Evolutionary conservation across 1,140 invertebrate genomes (phyloP).

Genomic region (Coptotermes formosanus): DNA sequence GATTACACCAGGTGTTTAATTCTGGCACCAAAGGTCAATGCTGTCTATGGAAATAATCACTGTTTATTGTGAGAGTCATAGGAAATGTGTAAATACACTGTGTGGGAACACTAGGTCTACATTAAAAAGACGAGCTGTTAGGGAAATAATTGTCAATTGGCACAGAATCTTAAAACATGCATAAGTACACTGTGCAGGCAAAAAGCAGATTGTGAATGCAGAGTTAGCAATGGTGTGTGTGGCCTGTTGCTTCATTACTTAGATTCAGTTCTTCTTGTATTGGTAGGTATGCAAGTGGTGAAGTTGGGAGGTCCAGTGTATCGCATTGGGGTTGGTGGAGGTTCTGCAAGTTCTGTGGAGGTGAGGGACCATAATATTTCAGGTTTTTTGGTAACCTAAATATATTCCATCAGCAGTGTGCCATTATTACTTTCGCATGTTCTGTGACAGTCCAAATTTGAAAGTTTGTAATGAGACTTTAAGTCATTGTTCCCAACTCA

Average conservation of each 20-base stretch:
- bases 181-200: too few species aligned
- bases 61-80: too few species aligned
- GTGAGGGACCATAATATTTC: slow-evolving; percentile 46
- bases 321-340: slow-evolving; percentile 95
- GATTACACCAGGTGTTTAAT: too few species aligned
- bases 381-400: not conserved
- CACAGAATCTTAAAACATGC: too few species aligned
- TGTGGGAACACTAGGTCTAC: too few species aligned
- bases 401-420: not conserved
- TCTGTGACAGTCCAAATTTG: not conserved
- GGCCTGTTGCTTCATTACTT: not conserved
- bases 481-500: not conserved
- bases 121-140: too few species aligned
- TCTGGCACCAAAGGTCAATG: too few species aligned
- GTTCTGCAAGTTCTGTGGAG: slow-evolving; percentile 93
- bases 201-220: too few species aligned
- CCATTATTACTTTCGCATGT: not conserved
- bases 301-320: slow-evolving; percentile 93
- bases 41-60: too few species aligned
- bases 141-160: too few species aligned
- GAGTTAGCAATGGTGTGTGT: too few species aligned
- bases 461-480: not conserved
- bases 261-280: slow-evolving; percentile 29
- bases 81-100: too few species aligned
- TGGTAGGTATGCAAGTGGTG: slow-evolving; percentile 75